phyloP scores from a whole-genome alignment of 2,113 vertebrate genomes.

The Proteles cristata region DNA sequence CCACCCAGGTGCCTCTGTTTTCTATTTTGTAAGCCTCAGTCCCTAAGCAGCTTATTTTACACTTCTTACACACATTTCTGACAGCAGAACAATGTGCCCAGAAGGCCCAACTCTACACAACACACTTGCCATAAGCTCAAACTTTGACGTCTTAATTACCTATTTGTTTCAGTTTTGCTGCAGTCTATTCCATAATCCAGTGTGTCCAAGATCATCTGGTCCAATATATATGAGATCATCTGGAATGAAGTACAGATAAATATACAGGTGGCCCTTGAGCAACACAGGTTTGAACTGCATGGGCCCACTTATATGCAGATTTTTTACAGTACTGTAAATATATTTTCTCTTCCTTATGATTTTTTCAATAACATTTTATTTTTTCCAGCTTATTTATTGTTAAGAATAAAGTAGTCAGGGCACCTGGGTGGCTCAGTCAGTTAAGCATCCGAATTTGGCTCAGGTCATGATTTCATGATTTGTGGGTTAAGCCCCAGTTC shows the following conservation, averaged over 20 bases:
- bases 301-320: neutral
- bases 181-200: neutral
- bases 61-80: neutral
- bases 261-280: neutral
- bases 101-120: neutral
- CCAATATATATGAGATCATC: neutral
- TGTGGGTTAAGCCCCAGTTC: too few species aligned
- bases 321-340: neutral
- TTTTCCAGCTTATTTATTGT: neutral
- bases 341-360: neutral
- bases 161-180: neutral
- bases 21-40: slow-evolving; percentile 5
- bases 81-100: neutral
- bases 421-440: too few species aligned
- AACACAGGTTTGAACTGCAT: neutral
- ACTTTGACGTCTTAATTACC: neutral
- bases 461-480: too few species aligned
- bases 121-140: neutral
- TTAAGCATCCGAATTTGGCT: too few species aligned
- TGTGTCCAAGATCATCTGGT: neutral
- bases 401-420: neutral
- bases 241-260: neutral
- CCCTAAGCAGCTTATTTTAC: neutral
- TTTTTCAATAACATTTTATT: neutral
- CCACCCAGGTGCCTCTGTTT: too few species aligned